Base-by-base conservation (phyloP, 2,113 vertebrate genomes). In the Chloroceryle aenea region DNA sequence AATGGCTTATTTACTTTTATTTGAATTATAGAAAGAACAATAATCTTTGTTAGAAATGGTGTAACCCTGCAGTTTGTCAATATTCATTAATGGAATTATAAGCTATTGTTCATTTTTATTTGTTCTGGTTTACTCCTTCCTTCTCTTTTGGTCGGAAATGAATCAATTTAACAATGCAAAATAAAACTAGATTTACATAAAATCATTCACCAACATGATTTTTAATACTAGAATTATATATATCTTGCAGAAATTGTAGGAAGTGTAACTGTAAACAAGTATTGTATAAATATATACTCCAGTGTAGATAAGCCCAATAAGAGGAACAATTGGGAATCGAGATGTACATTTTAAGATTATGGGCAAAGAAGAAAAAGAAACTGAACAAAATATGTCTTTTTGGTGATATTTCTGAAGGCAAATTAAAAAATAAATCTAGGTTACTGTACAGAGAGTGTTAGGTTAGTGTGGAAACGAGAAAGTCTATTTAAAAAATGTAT, bases 121-220 rank as follows among this genome's bases (percentile, higher is more conserved):
- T 94, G 23, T 89, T 88, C 42, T 78, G 32, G n/a, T 97, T 96
- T 96, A 64, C 48, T 94, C 43, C 21, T 97, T 95, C 30, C 10
- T 85, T 97, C 92, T 93, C 21, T 75, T 96, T 96, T 91, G 6
- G 6, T 86, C 55, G 29, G 48, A 95, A 81, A 72, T 2, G 66
- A 97, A 94, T 75, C 77, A 79, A 89, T 95, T 92, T 89, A 93
- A 89, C 84, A 72, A 96, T 45, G 45, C 6, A 96, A 96, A 95
- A 97, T 48, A 84, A 92, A 89, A 93, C 59, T 87, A 55, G 15
- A 62, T 87, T 96, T 97, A 61, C 90, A 93, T 92, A 94, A 97
- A 89, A 91, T 88, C 29, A 76, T 95, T 83, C 72, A 87, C 22
- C 78, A 59, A 16, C 43, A 29, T 82, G 71, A 89, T 91, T 95